Conservation (phyloP, 1,140 invertebrate genomes). For the Lucilia cuprina region DNA sequence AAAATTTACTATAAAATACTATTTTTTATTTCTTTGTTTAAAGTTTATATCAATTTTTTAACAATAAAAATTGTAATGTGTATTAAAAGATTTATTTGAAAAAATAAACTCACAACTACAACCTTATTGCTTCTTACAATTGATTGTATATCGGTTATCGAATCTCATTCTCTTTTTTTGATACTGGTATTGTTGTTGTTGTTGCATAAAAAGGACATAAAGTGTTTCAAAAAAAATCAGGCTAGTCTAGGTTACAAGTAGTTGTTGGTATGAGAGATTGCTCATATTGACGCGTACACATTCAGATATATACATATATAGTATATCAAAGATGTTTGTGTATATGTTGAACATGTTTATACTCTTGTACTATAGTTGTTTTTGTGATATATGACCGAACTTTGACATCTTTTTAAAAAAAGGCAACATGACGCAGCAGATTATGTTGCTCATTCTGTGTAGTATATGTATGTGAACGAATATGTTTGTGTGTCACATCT, state of each 20-base stretch:
- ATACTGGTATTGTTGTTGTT: neutral
- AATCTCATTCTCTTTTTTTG: neutral
- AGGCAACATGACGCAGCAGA: constrained; percentile 18
- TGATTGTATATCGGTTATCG: neutral
- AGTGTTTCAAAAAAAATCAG: neutral
- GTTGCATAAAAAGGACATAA: neutral
- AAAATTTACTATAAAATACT: too few species aligned
- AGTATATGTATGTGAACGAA: neutral
- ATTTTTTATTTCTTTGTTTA: too few species aligned
- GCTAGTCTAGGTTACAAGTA: constrained; percentile 7
- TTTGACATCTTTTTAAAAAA: constrained; percentile 27
- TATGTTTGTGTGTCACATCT: neutral
- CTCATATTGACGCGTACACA: neutral
- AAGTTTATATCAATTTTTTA: too few species aligned
- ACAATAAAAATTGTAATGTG: too few species aligned
- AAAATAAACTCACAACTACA: neutral
- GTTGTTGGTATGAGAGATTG: too few species aligned
- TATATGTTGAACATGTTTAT: neutral
- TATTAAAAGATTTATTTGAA: too few species aligned
- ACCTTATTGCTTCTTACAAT: neutral
- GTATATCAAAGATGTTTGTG: neutral
- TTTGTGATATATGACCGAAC: constrained; percentile 21
- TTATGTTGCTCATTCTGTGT: constrained; percentile 8
- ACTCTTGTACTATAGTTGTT: neutral
- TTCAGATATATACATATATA: neutral